A percentile compares a stretch with the other conserved stretches of the same genome.
phyloP scores from a whole-genome alignment of 2,113 vertebrate genomes.

The Caranx melampygus region DNA sequence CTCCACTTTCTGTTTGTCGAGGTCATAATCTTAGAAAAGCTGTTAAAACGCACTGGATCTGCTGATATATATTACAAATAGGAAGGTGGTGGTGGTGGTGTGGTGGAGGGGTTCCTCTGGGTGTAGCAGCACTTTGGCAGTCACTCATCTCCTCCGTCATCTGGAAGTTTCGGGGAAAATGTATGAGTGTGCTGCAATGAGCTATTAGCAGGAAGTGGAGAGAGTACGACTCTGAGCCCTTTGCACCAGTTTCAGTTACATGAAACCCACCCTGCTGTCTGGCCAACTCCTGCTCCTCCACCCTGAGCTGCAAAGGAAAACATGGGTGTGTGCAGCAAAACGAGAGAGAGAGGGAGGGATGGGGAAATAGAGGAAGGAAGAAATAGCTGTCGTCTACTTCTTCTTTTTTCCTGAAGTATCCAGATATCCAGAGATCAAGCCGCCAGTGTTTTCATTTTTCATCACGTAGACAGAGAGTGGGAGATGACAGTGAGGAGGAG shows the following conservation, averaged over 20 bases:
- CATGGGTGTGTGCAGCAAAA: conserved; percentile 70
- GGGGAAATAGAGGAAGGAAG: conserved; percentile 55
- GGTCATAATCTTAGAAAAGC: conserved; percentile 39
- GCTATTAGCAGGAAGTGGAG: conserved; percentile 50
- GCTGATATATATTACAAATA: conserved; percentile 34
- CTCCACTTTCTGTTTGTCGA: conserved; percentile 48
- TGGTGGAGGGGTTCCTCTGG: conserved; percentile 22
- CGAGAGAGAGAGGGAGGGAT: not conserved
- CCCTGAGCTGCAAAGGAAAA: conserved; percentile 74
- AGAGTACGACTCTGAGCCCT: conserved; percentile 41
- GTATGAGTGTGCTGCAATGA: conserved; percentile 36
- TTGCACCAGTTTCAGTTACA: conserved; percentile 66
- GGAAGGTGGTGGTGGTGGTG: conserved; percentile 8
- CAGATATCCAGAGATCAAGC: conserved; percentile 13
- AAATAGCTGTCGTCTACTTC: not conserved
- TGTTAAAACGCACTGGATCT: conserved; percentile 39
- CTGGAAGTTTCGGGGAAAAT: conserved; percentile 23
- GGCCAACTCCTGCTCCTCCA: conserved; percentile 57
- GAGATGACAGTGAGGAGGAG: conserved; percentile 10
- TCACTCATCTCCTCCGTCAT: conserved; percentile 42
- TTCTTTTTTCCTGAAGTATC: conserved; percentile 18
- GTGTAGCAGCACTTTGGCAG: conserved; percentile 45
- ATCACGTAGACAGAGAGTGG: conserved; percentile 5
- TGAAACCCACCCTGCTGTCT: conserved; percentile 68
- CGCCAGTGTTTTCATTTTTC: conserved; percentile 36